Base-by-base conservation (phyloP, 2,113 vertebrate genomes). In the Menidia beryllina region DNA sequence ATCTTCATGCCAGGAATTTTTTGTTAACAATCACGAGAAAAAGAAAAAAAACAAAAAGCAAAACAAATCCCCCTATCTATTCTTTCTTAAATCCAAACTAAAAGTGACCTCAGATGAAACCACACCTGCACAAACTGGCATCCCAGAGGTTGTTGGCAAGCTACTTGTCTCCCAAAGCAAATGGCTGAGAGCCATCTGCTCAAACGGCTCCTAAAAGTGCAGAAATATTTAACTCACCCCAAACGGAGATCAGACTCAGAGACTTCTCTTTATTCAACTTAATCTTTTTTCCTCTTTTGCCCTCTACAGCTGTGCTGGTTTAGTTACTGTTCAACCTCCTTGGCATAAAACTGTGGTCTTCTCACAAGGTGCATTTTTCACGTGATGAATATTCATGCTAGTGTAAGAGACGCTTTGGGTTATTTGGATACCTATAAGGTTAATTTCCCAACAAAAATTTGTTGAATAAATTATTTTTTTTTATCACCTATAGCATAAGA, bases 181-280 rank as follows among this genome's bases (percentile, higher is more conserved):
- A 83, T 79, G 77, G 55, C 60, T 47, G 17, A 34, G 52, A 63
- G 64, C 86, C 88, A 88, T 83, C 84, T 86, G 79, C 72, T 85
- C 64, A 61, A 59, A 59, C 56, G 65, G 50, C 59, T 79, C 79
- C 66, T 75, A 60, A 79, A 64, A 75, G 66, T 61, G 30, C 43
- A 26, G 68, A 72, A 72, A 79, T 24, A 26, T 57, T 82, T 67
- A 62, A 41, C 57, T 79, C 60, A 68, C 49, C 70, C 11, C 69
- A 59, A 75, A 79, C 54, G 49, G 69, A 77, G 68, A 79, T 58
- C 49, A 74, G 65, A 75, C 38, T 67, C 25, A 3, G 17, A 68
- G 5, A 10, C 30, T 38, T 48, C 55, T 20, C 62, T 67, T 56
- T 19, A 56, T 43, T 53, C 48, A 34, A 52, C 45, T 24, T 52